These are phyloP conservation scores for Syritta pipiens DNA, from an alignment of 2,888 invertebrate species.

Conservation along the genomic window DNA sequence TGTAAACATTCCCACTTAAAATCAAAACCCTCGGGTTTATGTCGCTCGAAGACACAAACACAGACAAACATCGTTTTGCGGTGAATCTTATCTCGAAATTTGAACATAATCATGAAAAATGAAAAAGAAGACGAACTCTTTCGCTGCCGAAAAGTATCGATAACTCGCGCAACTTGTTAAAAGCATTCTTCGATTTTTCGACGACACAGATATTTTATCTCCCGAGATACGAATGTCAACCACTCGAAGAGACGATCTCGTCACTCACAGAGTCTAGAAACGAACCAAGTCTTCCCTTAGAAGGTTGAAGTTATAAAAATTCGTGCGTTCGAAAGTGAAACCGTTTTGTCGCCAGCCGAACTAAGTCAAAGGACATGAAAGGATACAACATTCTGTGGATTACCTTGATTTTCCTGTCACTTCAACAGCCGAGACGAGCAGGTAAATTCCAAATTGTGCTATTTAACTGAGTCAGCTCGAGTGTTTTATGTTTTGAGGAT, in stretches of 20 bases:
- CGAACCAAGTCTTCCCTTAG: slow-evolving; percentile 29
- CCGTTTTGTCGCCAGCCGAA: not conserved
- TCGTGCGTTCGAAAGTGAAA: not conserved
- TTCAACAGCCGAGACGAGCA: slow-evolving; percentile 9
- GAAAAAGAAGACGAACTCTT: not conserved
- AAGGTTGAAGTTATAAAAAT: slow-evolving; percentile 20
- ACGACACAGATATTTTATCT: slow-evolving; percentile 60
- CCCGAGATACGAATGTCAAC: slow-evolving; percentile 29
- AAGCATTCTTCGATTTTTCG: slow-evolving; percentile 30
- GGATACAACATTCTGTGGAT: slow-evolving; percentile 32
- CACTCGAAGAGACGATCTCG: no score
- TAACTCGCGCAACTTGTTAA: slow-evolving; percentile 44
- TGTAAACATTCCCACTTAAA: not conserved
- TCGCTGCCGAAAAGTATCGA: slow-evolving; percentile 27
- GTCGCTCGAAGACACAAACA: not conserved
- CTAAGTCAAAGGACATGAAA: not conserved
- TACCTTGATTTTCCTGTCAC: slow-evolving; percentile 24
- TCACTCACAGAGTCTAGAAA: not conserved
- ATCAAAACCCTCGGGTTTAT: not conserved
- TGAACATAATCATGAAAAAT: not conserved
- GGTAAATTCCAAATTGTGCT: slow-evolving; percentile 26
- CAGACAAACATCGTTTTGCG: not conserved
- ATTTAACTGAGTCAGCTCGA: not conserved
- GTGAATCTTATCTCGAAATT: slow-evolving; percentile 20
- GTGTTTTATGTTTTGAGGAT: slow-evolving; percentile 8